These are phyloP conservation scores for Thalpophila matura DNA, from an alignment of 2,888 invertebrate genomes.

Conservation along the genomic window DNA sequence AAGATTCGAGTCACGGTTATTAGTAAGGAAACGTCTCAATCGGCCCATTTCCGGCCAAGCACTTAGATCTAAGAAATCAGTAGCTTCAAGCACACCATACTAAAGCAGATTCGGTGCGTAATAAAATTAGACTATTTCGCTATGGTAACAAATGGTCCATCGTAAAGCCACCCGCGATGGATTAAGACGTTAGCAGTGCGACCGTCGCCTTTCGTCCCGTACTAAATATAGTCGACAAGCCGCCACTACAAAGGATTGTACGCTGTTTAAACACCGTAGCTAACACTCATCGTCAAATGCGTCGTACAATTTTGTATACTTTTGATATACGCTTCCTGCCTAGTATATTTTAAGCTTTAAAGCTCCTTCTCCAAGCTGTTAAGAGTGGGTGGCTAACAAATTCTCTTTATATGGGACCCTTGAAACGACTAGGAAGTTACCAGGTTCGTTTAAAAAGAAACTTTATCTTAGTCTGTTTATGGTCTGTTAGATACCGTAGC, in stretches of 20 bases:
- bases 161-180: slow-evolving; percentile 67
- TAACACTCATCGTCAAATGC: slow-evolving; percentile 63
- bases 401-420: slow-evolving; percentile 8
- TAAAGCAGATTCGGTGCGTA: slow-evolving; percentile 51
- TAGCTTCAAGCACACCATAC: slow-evolving; percentile 20
- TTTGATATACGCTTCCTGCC: slow-evolving; percentile 72
- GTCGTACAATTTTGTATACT: slow-evolving; percentile 61
- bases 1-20: not conserved
- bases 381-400: not conserved
- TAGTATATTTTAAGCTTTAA: slow-evolving; percentile 43
- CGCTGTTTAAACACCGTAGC: slow-evolving; percentile 68
- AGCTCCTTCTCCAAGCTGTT: slow-evolving; percentile 5
- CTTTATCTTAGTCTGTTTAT: no score
- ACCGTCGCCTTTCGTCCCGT: slow-evolving; percentile 67
- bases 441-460: no score
- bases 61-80: slow-evolving; percentile 50
- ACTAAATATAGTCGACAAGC: slow-evolving; percentile 72
- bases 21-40: slow-evolving; percentile 27
- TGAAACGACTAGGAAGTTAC: no score
- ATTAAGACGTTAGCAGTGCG: slow-evolving; percentile 78
- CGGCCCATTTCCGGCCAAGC: slow-evolving; percentile 41
- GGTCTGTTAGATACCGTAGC: no score
- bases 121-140: slow-evolving; percentile 59
- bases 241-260: slow-evolving; percentile 71
- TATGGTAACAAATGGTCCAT: slow-evolving; percentile 46